phyloP scores from a whole-genome alignment of 2,888 invertebrate genomes.

The Mesoligia furuncula region DNA sequence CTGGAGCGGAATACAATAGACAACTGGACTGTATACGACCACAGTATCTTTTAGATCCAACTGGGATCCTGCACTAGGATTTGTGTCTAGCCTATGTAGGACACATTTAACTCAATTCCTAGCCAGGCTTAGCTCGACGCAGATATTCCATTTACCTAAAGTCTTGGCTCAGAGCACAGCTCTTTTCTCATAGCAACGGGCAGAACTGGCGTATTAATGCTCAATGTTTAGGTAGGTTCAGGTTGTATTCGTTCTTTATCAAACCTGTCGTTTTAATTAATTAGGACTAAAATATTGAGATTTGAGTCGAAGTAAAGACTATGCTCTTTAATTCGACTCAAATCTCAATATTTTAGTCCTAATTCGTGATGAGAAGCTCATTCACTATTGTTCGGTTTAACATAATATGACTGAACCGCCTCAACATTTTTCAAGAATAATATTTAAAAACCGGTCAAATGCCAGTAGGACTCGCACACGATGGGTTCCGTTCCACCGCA shows the following conservation, averaged over 20 bases:
- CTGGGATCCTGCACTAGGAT: constrained; percentile 11
- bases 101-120: constrained; percentile 47
- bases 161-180: constrained; percentile 16
- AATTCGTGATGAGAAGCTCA: background rate
- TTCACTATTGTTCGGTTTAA: no score
- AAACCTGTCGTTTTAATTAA: no score
- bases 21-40: background rate
- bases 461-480: no score
- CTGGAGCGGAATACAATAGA: constrained; percentile 10
- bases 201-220: background rate
- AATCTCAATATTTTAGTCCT: background rate
- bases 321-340: background rate
- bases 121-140: constrained; percentile 27
- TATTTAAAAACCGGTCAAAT: no score
- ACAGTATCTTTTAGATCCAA: constrained; percentile 7
- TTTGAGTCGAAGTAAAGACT: no score
- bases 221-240: background rate
- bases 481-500: no score
- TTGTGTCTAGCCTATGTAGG: constrained; percentile 14
- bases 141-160: constrained; percentile 33
- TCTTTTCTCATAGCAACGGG: background rate
- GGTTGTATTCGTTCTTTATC: background rate
- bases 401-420: no score
- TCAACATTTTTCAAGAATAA: no score
- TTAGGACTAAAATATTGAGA: no score